Conservation (phyloP, 1,140 invertebrate species). For the Pantala flavescens region DNA sequence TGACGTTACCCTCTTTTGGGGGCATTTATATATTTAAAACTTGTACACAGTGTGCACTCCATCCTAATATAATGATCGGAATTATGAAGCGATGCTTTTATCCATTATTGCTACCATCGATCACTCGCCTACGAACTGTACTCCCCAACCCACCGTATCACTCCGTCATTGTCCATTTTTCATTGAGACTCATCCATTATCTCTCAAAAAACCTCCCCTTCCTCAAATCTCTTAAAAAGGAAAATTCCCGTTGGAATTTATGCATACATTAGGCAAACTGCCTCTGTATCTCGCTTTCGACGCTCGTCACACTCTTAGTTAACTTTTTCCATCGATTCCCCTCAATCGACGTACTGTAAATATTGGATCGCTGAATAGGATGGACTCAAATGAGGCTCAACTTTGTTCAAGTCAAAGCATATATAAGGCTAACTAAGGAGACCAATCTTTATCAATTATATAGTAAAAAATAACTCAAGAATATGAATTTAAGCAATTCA, state of each 20-base stretch:
- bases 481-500: too few species aligned
- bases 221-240: background rate
- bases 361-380: too few species aligned
- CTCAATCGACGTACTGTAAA: too few species aligned
- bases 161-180: constrained; percentile 9
- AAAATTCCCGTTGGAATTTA: background rate
- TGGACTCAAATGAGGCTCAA: too few species aligned
- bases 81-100: constrained; percentile 7
- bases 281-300: too few species aligned
- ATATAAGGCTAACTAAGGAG: too few species aligned
- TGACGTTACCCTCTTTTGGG: background rate
- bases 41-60: background rate
- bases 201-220: background rate
- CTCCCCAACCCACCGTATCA: background rate
- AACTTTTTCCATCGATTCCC: too few species aligned
- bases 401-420: too few species aligned
- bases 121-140: background rate
- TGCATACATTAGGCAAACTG: background rate
- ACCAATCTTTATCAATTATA: too few species aligned
- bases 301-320: too few species aligned
- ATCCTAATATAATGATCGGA: constrained; percentile 4
- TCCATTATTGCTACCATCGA: background rate
- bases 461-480: too few species aligned
- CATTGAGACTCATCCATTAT: background rate
- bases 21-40: background rate